Evolutionary conservation across 2,113 vertebrate species (phyloP), one percentile per base, ranked within the genome.

Genomic region (Cinclus mexicanus): DNA sequence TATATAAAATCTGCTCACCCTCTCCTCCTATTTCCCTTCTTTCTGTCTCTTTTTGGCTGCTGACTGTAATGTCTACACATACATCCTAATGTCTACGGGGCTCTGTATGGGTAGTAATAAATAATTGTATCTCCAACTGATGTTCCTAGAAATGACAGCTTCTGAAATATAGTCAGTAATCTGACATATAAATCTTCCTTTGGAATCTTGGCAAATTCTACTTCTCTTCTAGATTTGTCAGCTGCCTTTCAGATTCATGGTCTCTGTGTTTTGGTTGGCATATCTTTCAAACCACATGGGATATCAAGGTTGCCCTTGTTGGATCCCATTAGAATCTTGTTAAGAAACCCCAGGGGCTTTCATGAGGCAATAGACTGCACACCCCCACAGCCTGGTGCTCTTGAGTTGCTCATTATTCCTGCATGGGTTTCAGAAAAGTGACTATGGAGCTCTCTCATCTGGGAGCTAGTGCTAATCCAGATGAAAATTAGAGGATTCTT

Each of bases 171-270:
- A 79, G 63, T 41, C 42, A 81, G 55, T 83, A 33, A n/a, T 88
- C 57, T 94, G 94, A 77, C 85, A 88, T 50, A 84, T 49, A 88
- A 94, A 83, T 96, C 87, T 88, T 79, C 53, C 35, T 83, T 77
- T 46, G 31, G 47, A 91, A 76, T 60, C 68, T 83, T 55, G 47
- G 59, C 39, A 93, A 96, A 93, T 83, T 82, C 71, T 42, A 3
- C n/a, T 82, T 83, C 70, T 93, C 53, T 79, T 83, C 64, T 64
- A 59, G 87, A 65, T 89, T 87, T 95, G 78, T 89, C 92, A 93
- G 63, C 68, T 92, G 59, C 87, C 92, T 91, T 92, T 95, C 93
- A 90, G 42, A 85, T 61, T 85, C 67, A 13, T 25, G 50, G 14
- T 52, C 55, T 76, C 82, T 76, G 15, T 83, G 47, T 6, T 80